These are phyloP conservation scores for Steromphala cineraria DNA, from an alignment of 2,888 invertebrate species.

Conservation along the genomic window DNA sequence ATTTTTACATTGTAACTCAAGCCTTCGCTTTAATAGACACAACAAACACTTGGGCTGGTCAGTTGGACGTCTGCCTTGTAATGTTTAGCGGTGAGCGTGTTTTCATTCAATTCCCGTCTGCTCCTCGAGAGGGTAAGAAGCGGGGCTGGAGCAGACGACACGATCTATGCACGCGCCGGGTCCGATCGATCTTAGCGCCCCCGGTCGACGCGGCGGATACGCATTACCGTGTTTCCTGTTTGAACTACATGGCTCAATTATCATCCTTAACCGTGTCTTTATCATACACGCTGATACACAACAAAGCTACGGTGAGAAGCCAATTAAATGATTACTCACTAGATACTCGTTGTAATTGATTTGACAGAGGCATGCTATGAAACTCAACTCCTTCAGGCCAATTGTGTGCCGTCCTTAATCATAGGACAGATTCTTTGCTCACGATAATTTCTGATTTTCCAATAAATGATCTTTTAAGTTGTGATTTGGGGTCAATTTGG, in stretches of 20 bases:
- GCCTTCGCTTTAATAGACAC: slow-evolving; percentile 23
- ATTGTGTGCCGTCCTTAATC: slow-evolving; percentile 13
- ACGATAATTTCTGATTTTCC: slow-evolving; percentile 19
- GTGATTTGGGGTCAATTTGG: slow-evolving; percentile 5
- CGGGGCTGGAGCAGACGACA: slow-evolving; percentile 12
- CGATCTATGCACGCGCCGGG: slow-evolving; percentile 14
- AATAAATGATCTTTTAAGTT: slow-evolving; percentile 17
- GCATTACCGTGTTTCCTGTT: slow-evolving; percentile 26
- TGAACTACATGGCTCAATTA: slow-evolving; percentile 27
- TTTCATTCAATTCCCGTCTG: slow-evolving; percentile 26
- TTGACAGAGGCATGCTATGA: slow-evolving; percentile 24
- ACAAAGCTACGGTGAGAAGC: slow-evolving; percentile 25
- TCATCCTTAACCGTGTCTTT: slow-evolving; percentile 24
- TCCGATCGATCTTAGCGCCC: slow-evolving; percentile 17
- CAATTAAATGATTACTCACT: slow-evolving; percentile 32
- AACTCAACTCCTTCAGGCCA: neutral
- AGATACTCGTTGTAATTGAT: slow-evolving; percentile 28
- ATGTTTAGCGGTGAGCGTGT: slow-evolving; percentile 17
- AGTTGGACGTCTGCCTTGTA: neutral
- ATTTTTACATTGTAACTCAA: slow-evolving; percentile 24
- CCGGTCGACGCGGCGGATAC: slow-evolving; percentile 22
- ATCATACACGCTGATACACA: slow-evolving; percentile 22
- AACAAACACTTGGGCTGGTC: slow-evolving; percentile 17
- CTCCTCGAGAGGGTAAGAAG: slow-evolving; percentile 2
- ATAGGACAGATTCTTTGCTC: neutral